phyloP scores from a whole-genome alignment of 2,797 vertebrate species.

The Eutrigla gurnardus region DNA sequence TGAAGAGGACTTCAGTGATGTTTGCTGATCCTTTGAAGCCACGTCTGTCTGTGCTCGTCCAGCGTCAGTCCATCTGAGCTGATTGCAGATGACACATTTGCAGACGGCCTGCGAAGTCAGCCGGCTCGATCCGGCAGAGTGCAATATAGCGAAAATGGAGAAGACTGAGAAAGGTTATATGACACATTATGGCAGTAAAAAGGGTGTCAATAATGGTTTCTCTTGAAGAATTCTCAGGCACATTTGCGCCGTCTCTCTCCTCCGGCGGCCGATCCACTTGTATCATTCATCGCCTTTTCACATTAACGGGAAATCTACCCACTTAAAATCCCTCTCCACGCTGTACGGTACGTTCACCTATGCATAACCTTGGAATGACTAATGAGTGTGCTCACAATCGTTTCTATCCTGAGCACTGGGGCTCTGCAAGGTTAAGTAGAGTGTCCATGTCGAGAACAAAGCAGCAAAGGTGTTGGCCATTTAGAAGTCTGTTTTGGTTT shows the following conservation, averaged over 20 bases:
- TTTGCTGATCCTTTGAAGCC: conserved; percentile 21
- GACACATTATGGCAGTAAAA: conserved; percentile 68
- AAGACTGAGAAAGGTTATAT: conserved; percentile 51
- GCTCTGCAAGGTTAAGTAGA: conserved; percentile 52
- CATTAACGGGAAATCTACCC: conserved; percentile 46
- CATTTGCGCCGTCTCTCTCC: conserved; percentile 32
- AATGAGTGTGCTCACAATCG: conserved; percentile 26
- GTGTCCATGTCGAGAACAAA: conserved; percentile 42
- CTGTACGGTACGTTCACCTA: conserved; percentile 31
- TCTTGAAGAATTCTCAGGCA: conserved; percentile 56
- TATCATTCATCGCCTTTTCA: conserved; percentile 47
- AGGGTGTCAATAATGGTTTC: conserved; percentile 65
- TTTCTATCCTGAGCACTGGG: conserved; percentile 30
- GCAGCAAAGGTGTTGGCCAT: conserved; percentile 17
- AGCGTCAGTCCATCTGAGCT: conserved; percentile 47
- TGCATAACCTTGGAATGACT: conserved; percentile 47
- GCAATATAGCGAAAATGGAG: conserved; percentile 60
- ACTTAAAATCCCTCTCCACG: conserved; percentile 35
- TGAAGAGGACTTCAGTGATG: conserved; percentile 10
- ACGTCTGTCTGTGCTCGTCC: conserved; percentile 25
- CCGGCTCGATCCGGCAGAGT: conserved; percentile 50
- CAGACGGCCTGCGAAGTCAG: conserved; percentile 67
- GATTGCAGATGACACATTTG: conserved; percentile 70
- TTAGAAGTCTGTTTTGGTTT: conserved; percentile 40
- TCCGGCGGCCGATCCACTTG: conserved; percentile 28